Evolutionary conservation across 2,888 invertebrate genomes (phyloP).

Genomic region (Dasypogon diadema): DNA sequence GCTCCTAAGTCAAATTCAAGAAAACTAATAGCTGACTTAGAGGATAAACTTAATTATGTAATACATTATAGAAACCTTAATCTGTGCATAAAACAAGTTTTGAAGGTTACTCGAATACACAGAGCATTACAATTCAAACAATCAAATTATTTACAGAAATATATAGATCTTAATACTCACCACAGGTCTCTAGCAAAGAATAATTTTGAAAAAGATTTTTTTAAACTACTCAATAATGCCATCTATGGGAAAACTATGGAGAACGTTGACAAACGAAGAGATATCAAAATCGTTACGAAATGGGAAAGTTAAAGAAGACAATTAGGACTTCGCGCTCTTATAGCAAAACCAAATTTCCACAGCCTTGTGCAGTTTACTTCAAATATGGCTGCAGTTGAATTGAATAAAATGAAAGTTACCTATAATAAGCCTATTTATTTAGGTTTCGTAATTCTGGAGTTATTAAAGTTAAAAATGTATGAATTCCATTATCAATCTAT

Average conservation of each 20-base stretch:
- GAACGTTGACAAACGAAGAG: conserved; percentile 56
- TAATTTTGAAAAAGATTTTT: neutral
- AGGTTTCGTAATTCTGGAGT: conserved; percentile 1
- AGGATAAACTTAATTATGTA: conserved; percentile 59
- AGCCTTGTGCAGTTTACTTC: conserved; percentile 34
- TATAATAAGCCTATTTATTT: conserved; percentile 55
- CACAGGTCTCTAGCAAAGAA: neutral
- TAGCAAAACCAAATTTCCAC: conserved; percentile 51
- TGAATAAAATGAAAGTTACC: conserved; percentile 33
- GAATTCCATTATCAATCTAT: conserved; percentile 56
- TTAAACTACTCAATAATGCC: conserved; percentile 11
- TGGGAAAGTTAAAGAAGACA: conserved; percentile 56
- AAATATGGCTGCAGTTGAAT: neutral
- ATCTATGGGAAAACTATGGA: conserved; percentile 56
- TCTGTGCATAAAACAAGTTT: conserved; percentile 59
- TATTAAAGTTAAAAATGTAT: conserved; percentile 54
- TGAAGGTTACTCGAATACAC: conserved; percentile 60
- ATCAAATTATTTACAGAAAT: conserved; percentile 50
- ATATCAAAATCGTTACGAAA: conserved; percentile 52
- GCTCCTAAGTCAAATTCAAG: neutral
- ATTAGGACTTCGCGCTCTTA: conserved; percentile 4
- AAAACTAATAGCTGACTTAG: conserved; percentile 59
- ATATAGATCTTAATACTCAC: neutral
- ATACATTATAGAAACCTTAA: conserved; percentile 60
- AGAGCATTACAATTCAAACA: conserved; percentile 60